Evolutionary conservation across 2,888 invertebrate genomes (phyloP), one percentile per base, ranked within the genome.

Genomic region (Lamellibrachia satsuma): DNA sequence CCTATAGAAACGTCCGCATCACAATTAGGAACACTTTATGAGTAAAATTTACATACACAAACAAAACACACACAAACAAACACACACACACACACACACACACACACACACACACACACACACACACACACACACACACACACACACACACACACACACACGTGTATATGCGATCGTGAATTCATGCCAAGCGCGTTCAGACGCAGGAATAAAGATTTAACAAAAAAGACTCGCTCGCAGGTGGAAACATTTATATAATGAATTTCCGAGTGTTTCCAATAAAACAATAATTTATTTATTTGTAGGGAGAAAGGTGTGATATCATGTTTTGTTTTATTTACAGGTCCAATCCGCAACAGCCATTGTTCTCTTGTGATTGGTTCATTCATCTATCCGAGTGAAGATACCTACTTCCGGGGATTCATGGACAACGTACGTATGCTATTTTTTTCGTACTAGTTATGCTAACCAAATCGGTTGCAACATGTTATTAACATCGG

Each of bases 311-410:
- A 11, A 6, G n/a, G 15, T 75, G 75, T 15, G 15, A 75, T n/a
- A 22, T 75, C 75, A 75, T 15, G 11, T 75, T 11, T 11, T 75
- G 22, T 75, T 75, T 75, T 15, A 75, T 75, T 22, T 3, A 75
- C 75, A 75, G 75, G 75, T 22, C 75, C 75, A 15, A 75, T 75
- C 75, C 75, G 75, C 75, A 75, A 75, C 75, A 75, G 75, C 75
- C 75, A 75, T n/a, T 75, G 75, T n/a, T 22, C 75, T 4, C 75
- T 75, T 75, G 75, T 75, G 75, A 75, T 75, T 75, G 75, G 75
- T 22, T 75, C 75, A n/a, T 75, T 75, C 75, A 75, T 75, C 75
- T 11, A 75, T 22, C 75, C 75, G 22, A 22, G 75, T 4, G 75
- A 75, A 75, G 75, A 75, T 22, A 75, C 75, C 11, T 75, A 75